phyloP scores from a whole-genome alignment of 2,797 vertebrate species.

The Acomys russatus region DNA sequence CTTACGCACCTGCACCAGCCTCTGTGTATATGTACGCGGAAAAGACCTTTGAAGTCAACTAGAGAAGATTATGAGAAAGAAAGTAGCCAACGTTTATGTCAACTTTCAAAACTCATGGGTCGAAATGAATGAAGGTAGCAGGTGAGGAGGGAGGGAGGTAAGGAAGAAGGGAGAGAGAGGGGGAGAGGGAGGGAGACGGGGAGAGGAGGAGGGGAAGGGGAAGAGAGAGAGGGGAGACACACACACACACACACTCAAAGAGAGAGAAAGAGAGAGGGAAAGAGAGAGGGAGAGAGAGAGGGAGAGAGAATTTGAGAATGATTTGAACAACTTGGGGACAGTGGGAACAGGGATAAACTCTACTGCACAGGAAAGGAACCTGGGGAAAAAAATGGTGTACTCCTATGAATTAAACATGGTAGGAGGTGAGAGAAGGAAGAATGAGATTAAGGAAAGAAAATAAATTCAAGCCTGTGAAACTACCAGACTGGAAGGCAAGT shows the following conservation, averaged over 20 bases:
- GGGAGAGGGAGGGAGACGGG: not conserved
- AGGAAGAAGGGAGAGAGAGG: too few species aligned
- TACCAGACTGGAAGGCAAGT: not conserved
- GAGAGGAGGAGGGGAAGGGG: too few species aligned
- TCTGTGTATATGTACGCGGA: not conserved
- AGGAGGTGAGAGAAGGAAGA: conserved; percentile 12
- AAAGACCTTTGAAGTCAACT: not conserved
- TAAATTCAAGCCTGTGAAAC: not conserved
- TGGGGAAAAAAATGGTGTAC: not conserved
- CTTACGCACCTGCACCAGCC: not conserved
- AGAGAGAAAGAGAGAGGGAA: too few species aligned
- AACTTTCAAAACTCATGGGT: not conserved
- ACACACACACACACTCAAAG: too few species aligned
- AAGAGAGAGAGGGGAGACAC: not conserved
- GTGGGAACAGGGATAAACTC: not conserved
- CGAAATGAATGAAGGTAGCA: not conserved
- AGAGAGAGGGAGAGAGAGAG: not conserved
- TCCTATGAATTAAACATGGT: not conserved
- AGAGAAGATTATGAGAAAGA: not conserved
- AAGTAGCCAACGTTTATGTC: not conserved
- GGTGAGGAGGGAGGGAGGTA: not conserved
- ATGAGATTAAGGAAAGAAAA: not conserved
- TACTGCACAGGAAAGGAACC: not conserved
- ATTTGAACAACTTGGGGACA: not conserved
- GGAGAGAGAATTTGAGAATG: not conserved